Percentiles rank a stretch among this genome's conserved stretches.
Evolutionary conservation across 2,888 invertebrate genomes (phyloP).

Genomic region (Cepaea hortensis): DNA sequence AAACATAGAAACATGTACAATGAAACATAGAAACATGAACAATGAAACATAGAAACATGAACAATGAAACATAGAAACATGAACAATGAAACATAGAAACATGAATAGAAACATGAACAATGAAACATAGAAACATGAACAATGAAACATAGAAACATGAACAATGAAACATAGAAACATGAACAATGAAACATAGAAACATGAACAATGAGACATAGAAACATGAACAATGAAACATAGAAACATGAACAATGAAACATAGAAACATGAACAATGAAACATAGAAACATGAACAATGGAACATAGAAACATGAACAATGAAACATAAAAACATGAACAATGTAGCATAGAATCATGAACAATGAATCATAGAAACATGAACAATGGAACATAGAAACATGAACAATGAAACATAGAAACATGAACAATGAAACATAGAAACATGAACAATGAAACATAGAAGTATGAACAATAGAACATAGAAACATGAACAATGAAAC

Average conservation of each 20-base stretch:
- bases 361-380: too few species aligned
- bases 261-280: too few species aligned
- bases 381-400: not conserved
- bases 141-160: not conserved
- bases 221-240: too few species aligned
- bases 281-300: too few species aligned
- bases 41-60: not conserved
- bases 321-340: too few species aligned
- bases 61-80: not conserved
- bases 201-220: too few species aligned
- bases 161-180: too few species aligned
- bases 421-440: not conserved
- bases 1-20: not conserved
- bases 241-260: too few species aligned
- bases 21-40: not conserved
- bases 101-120: not conserved
- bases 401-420: not conserved
- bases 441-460: not conserved
- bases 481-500: not conserved
- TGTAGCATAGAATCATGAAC: too few species aligned
- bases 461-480: not conserved
- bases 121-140: not conserved
- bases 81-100: not conserved
- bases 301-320: too few species aligned
- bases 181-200: too few species aligned